These are phyloP conservation scores for Deroplatys truncata DNA, from an alignment of 2,888 invertebrate species.

Conservation along the genomic window DNA sequence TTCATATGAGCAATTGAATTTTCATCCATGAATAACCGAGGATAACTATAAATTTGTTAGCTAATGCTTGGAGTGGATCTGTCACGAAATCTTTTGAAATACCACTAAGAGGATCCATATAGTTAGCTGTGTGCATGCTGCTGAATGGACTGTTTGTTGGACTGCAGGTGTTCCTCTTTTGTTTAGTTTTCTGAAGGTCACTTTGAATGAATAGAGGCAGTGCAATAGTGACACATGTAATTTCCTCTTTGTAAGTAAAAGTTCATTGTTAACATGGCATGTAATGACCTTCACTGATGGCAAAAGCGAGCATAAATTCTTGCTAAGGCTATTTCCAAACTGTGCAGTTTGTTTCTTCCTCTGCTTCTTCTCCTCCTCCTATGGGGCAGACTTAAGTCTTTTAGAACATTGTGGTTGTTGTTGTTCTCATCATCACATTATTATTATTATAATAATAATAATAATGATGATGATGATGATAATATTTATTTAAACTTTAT, in stretches of 20 bases:
- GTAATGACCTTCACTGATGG: neutral
- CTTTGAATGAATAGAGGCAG: neutral
- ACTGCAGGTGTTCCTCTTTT: neutral
- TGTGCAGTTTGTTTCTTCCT: no score
- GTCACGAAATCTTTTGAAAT: neutral
- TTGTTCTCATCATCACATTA: no score
- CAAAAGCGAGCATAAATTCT: neutral
- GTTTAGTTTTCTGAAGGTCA: neutral
- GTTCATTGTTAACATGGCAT: neutral
- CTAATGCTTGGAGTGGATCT: neutral
- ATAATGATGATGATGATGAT: no score
- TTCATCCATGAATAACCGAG: no score
- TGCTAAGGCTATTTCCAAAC: neutral
- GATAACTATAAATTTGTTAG: neutral
- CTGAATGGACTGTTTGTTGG: neutral
- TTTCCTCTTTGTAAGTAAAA: neutral
- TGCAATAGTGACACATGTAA: neutral
- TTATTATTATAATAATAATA: no score
- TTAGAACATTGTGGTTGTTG: no score
- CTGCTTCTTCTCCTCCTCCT: no score
- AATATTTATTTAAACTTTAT: no score
- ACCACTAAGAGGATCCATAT: no score
- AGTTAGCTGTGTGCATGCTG: neutral
- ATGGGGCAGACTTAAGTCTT: no score
- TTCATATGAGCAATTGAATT: no score